Conservation (phyloP, 2,797 vertebrate species). For the Gymnodraco acuticeps region DNA sequence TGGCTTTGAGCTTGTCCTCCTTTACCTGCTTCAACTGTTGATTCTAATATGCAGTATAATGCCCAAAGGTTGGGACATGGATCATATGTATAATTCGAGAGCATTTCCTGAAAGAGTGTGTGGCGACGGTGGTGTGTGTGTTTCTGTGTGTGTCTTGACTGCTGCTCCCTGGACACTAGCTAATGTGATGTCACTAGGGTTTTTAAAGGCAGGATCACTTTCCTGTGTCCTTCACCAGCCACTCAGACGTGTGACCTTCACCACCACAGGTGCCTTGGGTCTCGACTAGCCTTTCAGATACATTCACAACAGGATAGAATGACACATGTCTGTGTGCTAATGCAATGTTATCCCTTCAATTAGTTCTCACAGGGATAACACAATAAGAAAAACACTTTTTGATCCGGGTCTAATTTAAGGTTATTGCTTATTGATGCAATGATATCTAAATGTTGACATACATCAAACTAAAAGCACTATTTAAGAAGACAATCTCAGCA, state of each 20-base stretch:
- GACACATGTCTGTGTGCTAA: slow-evolving; percentile 29
- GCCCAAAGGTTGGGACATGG: slow-evolving; percentile 8
- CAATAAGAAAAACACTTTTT: neutral
- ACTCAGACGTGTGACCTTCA: slow-evolving; percentile 69
- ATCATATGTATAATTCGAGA: slow-evolving; percentile 51
- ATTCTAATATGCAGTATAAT: slow-evolving; percentile 1
- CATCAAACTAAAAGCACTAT: neutral
- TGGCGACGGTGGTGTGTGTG: neutral
- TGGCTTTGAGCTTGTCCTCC: neutral
- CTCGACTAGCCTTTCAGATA: slow-evolving; percentile 38
- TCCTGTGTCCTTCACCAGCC: slow-evolving; percentile 60
- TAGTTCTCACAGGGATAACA: slow-evolving; percentile 3
- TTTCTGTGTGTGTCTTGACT: slow-evolving; percentile 27
- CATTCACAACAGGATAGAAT: slow-evolving; percentile 35
- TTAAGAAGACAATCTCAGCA: neutral
- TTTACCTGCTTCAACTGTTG: slow-evolving; percentile 1
- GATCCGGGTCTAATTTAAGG: neutral
- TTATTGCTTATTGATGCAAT: slow-evolving; percentile 1
- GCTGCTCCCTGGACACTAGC: slow-evolving; percentile 50
- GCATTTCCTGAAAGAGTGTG: slow-evolving; percentile 44
- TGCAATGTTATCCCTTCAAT: slow-evolving; percentile 10
- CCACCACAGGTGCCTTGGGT: slow-evolving; percentile 55
- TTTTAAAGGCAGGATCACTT: slow-evolving; percentile 72
- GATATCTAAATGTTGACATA: neutral
- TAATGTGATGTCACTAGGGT: slow-evolving; percentile 63